Conservation (phyloP, 23 tunicate species). For the Diplosoma virens region DNA sequence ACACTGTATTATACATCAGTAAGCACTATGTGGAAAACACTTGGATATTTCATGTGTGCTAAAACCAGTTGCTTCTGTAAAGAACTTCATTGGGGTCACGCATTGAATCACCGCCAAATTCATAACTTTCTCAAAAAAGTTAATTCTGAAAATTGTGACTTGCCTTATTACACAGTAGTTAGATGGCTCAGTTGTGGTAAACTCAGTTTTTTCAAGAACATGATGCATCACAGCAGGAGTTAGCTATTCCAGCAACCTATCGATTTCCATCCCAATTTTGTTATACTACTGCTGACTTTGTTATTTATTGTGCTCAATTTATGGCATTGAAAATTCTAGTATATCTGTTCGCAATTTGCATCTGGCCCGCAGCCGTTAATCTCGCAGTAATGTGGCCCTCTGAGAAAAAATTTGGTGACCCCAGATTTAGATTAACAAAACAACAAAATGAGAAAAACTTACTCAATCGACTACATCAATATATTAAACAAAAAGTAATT, state of each 20-base stretch:
- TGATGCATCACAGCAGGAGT: conserved; percentile 1
- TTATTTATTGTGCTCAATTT: conserved; percentile 13
- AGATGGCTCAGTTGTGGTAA: too few species aligned
- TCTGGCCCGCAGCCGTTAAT: conserved; percentile 17
- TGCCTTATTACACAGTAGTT: neutral
- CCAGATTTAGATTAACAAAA: neutral
- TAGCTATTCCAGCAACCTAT: conserved; percentile 15
- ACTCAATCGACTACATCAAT: too few species aligned
- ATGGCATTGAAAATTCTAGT: conserved; percentile 5
- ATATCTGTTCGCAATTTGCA: conserved; percentile 26
- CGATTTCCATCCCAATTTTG: conserved; percentile 15
- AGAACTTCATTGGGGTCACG: conserved; percentile 22
- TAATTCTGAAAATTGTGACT: conserved; percentile 2
- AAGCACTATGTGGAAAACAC: conserved; percentile 2
- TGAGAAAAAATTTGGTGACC: conserved; percentile 18
- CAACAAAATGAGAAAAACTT: too few species aligned
- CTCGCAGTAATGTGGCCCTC: conserved; percentile 24
- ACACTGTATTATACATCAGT: neutral
- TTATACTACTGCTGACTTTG: neutral
- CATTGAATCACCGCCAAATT: conserved; percentile 34
- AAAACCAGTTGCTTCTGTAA: conserved; percentile 14
- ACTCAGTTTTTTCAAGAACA: neutral
- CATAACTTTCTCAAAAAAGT: conserved; percentile 2
- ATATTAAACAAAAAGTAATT: too few species aligned
- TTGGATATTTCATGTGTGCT: conserved; percentile 19